Evolutionary conservation across 1,140 invertebrate species (phyloP).

Genomic region (Lordiphosa clarofinis): DNA sequence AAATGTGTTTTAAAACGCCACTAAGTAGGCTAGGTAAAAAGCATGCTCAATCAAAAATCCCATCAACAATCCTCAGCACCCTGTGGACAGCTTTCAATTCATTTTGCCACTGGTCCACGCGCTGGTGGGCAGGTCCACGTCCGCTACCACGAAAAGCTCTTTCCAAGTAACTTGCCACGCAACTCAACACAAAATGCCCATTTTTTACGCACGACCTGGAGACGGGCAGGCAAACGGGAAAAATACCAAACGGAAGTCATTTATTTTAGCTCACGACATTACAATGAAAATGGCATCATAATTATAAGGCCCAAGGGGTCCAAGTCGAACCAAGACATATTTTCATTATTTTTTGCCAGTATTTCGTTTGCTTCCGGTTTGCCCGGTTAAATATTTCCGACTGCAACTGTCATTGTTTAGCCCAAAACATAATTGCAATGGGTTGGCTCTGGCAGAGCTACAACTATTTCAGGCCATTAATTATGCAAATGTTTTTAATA

Average conservation of each 20-base stretch:
- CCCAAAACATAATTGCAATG: constrained; percentile 47
- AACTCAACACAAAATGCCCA: constrained; percentile 4
- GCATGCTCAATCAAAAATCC: neutral
- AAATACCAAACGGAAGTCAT: constrained; percentile 50
- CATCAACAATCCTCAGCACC: neutral
- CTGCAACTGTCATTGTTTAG: constrained; percentile 58
- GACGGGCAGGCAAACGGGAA: constrained; percentile 4
- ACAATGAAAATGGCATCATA: constrained; percentile 56
- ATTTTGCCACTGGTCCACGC: too few species aligned
- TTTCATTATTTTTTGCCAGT: constrained; percentile 25
- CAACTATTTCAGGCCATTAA: constrained; percentile 65
- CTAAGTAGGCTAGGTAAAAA: constrained; percentile 3
- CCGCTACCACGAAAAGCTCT: constrained; percentile 24
- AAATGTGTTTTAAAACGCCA: neutral
- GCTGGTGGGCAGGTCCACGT: constrained; percentile 4
- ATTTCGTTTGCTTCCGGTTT: constrained; percentile 29
- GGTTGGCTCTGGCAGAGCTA: constrained; percentile 18
- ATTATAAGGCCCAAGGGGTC: constrained; percentile 35
- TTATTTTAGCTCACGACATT: constrained; percentile 53
- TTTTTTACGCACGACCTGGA: constrained; percentile 32
- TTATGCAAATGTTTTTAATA: constrained; percentile 68
- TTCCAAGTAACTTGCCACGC: constrained; percentile 26
- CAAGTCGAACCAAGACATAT: constrained; percentile 3
- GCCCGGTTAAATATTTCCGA: constrained; percentile 62
- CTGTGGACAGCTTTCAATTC: neutral